Evolutionary conservation across 2,113 vertebrate genomes (phyloP), one percentile per base, ranked within the genome.

Genomic region (Aramus guarauna): DNA sequence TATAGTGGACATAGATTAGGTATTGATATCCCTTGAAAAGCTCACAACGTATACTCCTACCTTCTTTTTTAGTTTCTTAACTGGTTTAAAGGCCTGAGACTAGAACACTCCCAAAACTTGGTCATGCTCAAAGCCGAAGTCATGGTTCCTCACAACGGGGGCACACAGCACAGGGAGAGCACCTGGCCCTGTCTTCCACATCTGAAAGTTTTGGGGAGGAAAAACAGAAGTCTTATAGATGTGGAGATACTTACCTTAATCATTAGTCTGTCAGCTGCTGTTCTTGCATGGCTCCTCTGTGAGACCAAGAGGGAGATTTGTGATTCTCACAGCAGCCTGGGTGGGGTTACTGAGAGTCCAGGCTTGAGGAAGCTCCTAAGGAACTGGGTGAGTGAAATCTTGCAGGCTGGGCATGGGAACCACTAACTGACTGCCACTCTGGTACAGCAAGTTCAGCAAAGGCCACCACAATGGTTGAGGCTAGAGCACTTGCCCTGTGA

Each of bases 351-450:
- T 11, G 14, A 27, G 3, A 92, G 62, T n/a, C 17, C 36, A 58
- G 34, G 34, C 12, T 41, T 34, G 20, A 77, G 36, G 9, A 20
- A 47, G 32, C 1, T 83, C 27, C 43, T 85, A 5, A 5, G 17
- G 12, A 21, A 12, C 11, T 19, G 3, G 23, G 5, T 56, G 21
- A 52, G 8, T 23, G 26, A 4, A 64, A 34, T 23, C 47, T 75
- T 77, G 21, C 15, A 27, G 27, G 13, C 21, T 58, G 15, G 22
- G 23, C 30, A 9, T 13, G 50, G 9, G 23, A 81, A 47, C 12
- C 13, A 66, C 14, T 41, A 32, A 41, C 4, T 3, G 1, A 5
- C 5, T 39, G n/a, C 32, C 0, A 1, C 9, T 62, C 45, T 47
- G 10, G 18, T 39, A 24, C 22, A 63, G 23, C 9, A 36, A 78